Conservation (phyloP, 1,140 invertebrate species). For the Sminthurinus signatus region DNA sequence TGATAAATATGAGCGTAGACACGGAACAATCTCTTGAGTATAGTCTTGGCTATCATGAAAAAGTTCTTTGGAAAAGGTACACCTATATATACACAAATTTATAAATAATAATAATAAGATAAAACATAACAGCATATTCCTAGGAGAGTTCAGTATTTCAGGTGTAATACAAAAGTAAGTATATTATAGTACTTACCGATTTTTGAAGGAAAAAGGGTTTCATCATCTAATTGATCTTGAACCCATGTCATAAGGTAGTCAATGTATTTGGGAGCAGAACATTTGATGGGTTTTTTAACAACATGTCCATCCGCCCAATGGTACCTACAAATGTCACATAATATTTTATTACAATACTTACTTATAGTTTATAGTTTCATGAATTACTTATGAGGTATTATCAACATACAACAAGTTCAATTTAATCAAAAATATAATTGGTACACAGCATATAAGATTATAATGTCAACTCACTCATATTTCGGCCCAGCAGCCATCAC, state of each 20-base stretch:
- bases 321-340: no score
- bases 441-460: no score
- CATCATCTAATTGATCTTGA: slow-evolving; percentile 98
- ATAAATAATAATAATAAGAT: no score
- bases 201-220: slow-evolving; percentile 97
- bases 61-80: slow-evolving; percentile 99
- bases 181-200: slow-evolving; percentile 76
- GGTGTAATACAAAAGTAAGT: no score
- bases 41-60: slow-evolving; percentile 51
- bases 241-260: slow-evolving; percentile 99
- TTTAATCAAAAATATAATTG: no score
- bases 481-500: slow-evolving; percentile 96
- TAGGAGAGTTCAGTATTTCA: no score
- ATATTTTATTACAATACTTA: no score
- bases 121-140: no score
- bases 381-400: no score
- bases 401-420: no score
- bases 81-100: slow-evolving; percentile 57
- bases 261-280: slow-evolving; percentile 98
- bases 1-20: slow-evolving; percentile 99
- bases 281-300: slow-evolving; percentile 98
- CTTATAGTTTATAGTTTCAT: no score
- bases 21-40: slow-evolving; percentile 69
- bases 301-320: slow-evolving; percentile 99
- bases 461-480: no score